Conservation (phyloP, 2,797 vertebrate genomes). For the Pantherophis alleghaniensis region DNA sequence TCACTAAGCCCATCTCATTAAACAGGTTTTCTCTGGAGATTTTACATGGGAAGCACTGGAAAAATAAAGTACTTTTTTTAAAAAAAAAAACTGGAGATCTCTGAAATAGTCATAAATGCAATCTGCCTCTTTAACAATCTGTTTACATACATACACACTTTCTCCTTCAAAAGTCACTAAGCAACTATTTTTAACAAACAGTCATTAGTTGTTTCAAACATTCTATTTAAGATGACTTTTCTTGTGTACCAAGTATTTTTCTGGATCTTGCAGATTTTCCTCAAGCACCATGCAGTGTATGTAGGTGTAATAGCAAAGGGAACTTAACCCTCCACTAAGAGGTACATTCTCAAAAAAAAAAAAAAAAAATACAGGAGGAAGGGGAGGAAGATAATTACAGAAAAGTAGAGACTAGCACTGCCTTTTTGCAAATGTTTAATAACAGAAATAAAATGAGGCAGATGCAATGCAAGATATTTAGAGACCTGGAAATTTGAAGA, state of each 20-base stretch:
- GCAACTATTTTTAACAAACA: background rate
- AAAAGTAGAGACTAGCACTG: background rate
- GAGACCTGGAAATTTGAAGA: background rate
- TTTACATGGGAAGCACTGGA: slow-evolving; percentile 9
- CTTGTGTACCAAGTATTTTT: background rate
- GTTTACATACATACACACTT: background rate
- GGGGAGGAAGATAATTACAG: background rate
- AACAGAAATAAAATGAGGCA: background rate
- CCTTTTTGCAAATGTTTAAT: background rate
- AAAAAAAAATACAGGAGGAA: background rate
- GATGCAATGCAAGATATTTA: background rate
- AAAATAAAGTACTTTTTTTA: background rate
- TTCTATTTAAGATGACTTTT: background rate
- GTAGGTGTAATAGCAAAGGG: slow-evolving; percentile 6
- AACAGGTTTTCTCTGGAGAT: background rate
- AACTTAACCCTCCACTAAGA: background rate
- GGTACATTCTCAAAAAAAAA: background rate
- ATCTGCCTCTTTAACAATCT: background rate
- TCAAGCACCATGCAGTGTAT: background rate
- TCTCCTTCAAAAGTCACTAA: background rate
- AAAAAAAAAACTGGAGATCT: background rate
- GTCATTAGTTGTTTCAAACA: background rate
- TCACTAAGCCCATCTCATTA: slow-evolving; percentile 25
- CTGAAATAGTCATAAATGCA: background rate
- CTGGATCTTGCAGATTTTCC: background rate